A percentile compares a stretch with the other conserved stretches of the same genome.
These are phyloP conservation scores for Chaetodon auriga DNA, from an alignment of 2,113 vertebrate species.

Conservation along the genomic window DNA sequence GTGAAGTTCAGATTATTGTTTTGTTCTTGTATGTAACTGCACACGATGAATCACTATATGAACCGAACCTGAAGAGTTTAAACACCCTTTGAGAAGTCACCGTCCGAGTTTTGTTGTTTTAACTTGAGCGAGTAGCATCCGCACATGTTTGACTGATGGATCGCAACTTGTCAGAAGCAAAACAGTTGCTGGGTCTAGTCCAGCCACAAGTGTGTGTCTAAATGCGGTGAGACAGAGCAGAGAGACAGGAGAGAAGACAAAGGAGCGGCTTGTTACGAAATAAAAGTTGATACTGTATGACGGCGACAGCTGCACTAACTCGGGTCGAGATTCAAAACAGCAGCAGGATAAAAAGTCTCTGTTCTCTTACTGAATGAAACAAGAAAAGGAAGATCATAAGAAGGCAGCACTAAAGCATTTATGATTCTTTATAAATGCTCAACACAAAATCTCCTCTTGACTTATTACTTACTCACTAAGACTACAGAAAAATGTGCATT, in stretches of 20 bases:
- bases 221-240: neutral
- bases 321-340: slow-evolving; percentile 32
- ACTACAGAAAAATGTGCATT: neutral
- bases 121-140: neutral
- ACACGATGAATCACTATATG: neutral
- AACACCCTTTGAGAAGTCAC: neutral
- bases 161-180: neutral
- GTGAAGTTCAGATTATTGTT: neutral
- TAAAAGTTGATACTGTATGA: slow-evolving; percentile 14
- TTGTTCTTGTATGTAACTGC: neutral
- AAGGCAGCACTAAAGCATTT: slow-evolving; percentile 1
- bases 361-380: neutral
- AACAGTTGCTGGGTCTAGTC: slow-evolving; percentile 1
- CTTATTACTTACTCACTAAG: too few relatives aligned
- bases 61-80: neutral
- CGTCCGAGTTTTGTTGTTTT: slow-evolving; percentile 4
- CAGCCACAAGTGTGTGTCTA: neutral
- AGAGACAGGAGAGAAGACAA: slow-evolving; percentile 1
- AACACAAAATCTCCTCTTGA: neutral
- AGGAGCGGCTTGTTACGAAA: slow-evolving; percentile 20
- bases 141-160: slow-evolving; percentile 6
- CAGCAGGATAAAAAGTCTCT: slow-evolving; percentile 18
- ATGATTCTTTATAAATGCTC: neutral
- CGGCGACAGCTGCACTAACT: slow-evolving; percentile 32
- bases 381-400: slow-evolving; percentile 3